These are phyloP conservation scores for Drosophila suzukii DNA, from an alignment of 1,140 invertebrate genomes.

Conservation along the genomic window DNA sequence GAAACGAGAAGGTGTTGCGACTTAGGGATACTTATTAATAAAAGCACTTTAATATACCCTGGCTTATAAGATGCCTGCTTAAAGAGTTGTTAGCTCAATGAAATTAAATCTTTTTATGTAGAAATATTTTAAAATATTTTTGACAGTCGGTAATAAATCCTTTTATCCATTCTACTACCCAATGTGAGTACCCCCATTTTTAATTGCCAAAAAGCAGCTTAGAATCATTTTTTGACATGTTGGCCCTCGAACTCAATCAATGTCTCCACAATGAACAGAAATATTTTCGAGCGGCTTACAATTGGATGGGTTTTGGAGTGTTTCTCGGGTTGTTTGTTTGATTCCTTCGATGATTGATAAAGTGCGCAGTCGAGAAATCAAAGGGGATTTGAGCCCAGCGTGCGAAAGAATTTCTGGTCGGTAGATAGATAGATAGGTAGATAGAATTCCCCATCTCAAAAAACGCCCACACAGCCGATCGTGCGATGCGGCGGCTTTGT, in stretches of 20 bases:
- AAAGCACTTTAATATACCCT: background rate
- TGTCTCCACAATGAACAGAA: slow-evolving; percentile 45
- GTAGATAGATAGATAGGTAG: background rate
- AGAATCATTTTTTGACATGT: slow-evolving; percentile 33
- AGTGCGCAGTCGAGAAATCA: slow-evolving; percentile 47
- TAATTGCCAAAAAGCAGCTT: slow-evolving; percentile 38
- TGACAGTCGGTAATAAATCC: background rate
- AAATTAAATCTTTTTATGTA: background rate
- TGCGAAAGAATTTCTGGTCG: slow-evolving; percentile 65
- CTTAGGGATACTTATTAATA: slow-evolving; percentile 20
- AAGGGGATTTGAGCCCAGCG: slow-evolving; percentile 22
- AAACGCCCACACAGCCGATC: slow-evolving; percentile 55
- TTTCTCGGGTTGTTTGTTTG: slow-evolving; percentile 38
- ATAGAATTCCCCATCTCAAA: slow-evolving; percentile 31
- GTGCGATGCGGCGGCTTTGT: slow-evolving; percentile 20
- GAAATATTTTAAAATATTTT: background rate
- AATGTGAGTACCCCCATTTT: slow-evolving; percentile 13
- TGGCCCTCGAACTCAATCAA: slow-evolving; percentile 62
- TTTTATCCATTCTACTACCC: background rate
- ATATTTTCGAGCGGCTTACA: slow-evolving; percentile 64
- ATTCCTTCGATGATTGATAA: slow-evolving; percentile 53
- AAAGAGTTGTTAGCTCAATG: too few relatives aligned
- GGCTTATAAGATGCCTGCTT: background rate
- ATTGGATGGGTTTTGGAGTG: slow-evolving; percentile 73
- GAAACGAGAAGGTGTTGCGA: background rate